These are phyloP conservation scores for Nesospiza acunhae DNA, from an alignment of 2,113 vertebrate species.

Conservation along the genomic window DNA sequence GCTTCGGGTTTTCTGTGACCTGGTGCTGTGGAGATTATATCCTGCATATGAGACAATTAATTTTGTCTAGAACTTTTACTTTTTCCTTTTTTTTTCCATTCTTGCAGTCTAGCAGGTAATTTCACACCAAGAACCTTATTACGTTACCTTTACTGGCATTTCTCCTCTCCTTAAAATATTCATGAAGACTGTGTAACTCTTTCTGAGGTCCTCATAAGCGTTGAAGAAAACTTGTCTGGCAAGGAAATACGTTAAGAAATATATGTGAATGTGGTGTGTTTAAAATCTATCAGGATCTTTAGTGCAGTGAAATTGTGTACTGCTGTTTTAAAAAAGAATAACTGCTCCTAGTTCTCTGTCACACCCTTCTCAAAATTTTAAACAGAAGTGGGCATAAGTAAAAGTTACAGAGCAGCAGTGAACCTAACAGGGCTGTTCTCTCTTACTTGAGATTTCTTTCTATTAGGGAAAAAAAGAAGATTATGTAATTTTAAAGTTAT, in stretches of 20 bases:
- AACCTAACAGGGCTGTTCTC: neutral
- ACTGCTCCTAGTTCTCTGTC: neutral
- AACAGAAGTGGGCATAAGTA: neutral
- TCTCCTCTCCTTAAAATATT: neutral
- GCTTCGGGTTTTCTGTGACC: neutral
- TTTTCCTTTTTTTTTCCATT: neutral
- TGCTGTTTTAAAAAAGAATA: neutral
- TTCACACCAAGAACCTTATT: constrained; percentile 34
- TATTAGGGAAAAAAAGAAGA: neutral
- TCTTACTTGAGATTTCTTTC: neutral
- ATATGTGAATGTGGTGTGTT: neutral
- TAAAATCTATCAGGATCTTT: neutral
- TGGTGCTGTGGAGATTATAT: neutral
- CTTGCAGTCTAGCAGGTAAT: neutral
- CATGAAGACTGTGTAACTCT: neutral
- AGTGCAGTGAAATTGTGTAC: neutral
- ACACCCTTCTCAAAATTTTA: neutral
- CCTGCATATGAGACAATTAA: neutral
- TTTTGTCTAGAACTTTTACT: constrained; percentile 14
- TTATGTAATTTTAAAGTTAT: neutral
- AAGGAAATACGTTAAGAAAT: neutral
- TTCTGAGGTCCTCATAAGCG: constrained; percentile 27
- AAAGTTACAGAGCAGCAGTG: neutral
- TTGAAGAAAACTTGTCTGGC: neutral
- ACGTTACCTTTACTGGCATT: constrained; percentile 20